A percentile compares a stretch with the other conserved stretches of the same genome.
These are phyloP conservation scores for Aspidapion aeneum DNA, from an alignment of 2,888 invertebrate genomes.

Conservation along the genomic window DNA sequence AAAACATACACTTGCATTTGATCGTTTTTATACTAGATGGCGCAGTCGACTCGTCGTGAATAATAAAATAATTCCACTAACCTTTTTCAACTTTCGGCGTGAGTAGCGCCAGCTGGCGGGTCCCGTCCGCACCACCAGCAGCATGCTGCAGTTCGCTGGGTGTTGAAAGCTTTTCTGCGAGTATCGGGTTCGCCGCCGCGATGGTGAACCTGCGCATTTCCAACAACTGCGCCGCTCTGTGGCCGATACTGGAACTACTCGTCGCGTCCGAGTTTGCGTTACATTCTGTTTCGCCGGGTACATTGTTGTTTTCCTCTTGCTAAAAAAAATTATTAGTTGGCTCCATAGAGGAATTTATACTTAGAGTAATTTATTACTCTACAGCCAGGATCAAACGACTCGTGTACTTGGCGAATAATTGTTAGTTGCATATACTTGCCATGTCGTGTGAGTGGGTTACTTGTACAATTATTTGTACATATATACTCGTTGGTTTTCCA, in stretches of 20 bases:
- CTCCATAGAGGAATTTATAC: neutral
- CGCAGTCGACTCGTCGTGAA: too few species aligned
- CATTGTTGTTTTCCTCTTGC: slow-evolving; percentile 54
- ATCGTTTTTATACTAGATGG: too few species aligned
- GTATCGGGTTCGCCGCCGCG: slow-evolving; percentile 80
- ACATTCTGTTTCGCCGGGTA: slow-evolving; percentile 30
- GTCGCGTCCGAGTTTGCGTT: slow-evolving; percentile 29
- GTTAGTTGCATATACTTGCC: too few species aligned
- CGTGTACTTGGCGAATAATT: too few species aligned
- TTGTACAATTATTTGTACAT: too few species aligned
- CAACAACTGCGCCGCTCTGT: slow-evolving; percentile 42
- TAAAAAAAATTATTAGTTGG: slow-evolving; percentile 30
- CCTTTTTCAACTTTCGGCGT: slow-evolving; percentile 49
- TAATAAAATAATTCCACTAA: too few species aligned
- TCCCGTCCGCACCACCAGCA: slow-evolving; percentile 16
- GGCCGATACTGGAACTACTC: slow-evolving; percentile 33
- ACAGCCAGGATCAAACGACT: too few species aligned
- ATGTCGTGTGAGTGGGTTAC: too few species aligned
- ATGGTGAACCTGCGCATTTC: slow-evolving; percentile 61
- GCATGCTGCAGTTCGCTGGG: slow-evolving; percentile 47
- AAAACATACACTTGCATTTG: too few species aligned
- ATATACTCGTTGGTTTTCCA: too few species aligned
- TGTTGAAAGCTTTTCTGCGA: slow-evolving; percentile 72
- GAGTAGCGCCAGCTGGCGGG: slow-evolving; percentile 44
- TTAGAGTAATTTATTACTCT: neutral